Conservation (phyloP, 2,113 vertebrate species). For the Telmatochromis sp. region DNA sequence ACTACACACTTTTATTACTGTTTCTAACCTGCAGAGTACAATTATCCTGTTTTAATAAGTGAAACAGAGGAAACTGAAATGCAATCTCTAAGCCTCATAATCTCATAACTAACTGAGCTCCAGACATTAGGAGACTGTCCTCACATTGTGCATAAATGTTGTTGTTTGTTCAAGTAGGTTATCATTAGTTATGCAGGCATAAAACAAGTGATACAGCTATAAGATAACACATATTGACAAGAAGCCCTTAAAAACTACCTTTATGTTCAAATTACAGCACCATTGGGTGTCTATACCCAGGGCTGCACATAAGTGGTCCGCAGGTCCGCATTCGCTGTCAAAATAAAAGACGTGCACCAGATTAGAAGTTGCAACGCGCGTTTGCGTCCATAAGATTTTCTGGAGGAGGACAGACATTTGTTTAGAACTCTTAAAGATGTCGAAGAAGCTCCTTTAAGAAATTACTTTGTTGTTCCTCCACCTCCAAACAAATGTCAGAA, state of each 20-base stretch:
- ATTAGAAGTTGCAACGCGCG: rapidly evolving
- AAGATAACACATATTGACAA: background rate
- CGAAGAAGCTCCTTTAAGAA: background rate
- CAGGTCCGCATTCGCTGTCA: rapidly evolving
- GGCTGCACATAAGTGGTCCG: rapidly evolving
- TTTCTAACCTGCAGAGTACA: background rate
- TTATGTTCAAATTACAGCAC: background rate
- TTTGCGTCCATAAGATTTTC: background rate
- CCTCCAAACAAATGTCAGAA: background rate
- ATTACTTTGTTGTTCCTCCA: rapidly evolving
- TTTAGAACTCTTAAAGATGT: background rate
- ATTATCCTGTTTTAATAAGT: background rate
- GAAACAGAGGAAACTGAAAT: background rate
- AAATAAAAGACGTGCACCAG: background rate
- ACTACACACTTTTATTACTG: background rate
- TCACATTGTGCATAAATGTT: background rate
- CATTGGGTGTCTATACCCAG: background rate
- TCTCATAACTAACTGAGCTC: background rate
- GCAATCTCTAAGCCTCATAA: background rate
- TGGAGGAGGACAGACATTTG: background rate
- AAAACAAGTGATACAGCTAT: background rate
- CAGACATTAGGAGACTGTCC: background rate
- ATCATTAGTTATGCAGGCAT: background rate
- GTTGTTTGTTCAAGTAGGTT: background rate
- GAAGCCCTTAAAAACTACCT: background rate